phyloP scores from a whole-genome alignment of 2,113 vertebrate genomes.

The Etheostoma spectabile region DNA sequence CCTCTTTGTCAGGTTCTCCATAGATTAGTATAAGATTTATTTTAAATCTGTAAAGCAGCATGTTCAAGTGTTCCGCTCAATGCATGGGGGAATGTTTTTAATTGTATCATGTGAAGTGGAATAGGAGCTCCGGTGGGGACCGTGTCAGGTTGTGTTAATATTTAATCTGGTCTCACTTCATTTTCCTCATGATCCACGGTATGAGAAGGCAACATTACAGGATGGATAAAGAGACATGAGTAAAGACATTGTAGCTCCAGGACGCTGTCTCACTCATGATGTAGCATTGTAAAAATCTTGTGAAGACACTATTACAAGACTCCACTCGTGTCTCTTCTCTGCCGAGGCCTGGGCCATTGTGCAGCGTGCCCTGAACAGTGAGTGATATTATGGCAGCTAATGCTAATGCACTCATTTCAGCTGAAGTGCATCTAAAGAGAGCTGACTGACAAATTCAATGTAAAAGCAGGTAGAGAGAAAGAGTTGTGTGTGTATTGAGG shows the following conservation, averaged over 20 bases:
- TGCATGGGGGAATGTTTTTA: constrained; percentile 93
- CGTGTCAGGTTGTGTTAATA: constrained; percentile 85
- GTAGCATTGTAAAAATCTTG: constrained; percentile 42
- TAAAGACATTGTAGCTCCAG: constrained; percentile 49
- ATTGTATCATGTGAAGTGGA: constrained; percentile 90
- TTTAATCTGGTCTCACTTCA: constrained; percentile 81
- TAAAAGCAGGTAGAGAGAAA: constrained; percentile 56
- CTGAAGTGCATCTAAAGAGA: constrained; percentile 64
- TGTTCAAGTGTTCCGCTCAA: constrained; percentile 91
- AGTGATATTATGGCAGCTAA: constrained; percentile 53
- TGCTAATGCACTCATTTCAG: constrained; percentile 68
- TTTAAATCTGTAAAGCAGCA: constrained; percentile 95
- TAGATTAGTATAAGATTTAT: constrained; percentile 99
- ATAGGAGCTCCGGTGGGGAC: constrained; percentile 85
- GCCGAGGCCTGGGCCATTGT: constrained; percentile 16
- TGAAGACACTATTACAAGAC: constrained; percentile 47
- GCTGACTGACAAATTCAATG: constrained; percentile 63
- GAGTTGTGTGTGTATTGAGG: neutral
- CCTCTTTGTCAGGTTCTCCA: constrained; percentile 96
- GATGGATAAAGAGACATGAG: constrained; percentile 53
- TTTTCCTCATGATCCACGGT: constrained; percentile 71
- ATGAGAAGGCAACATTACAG: constrained; percentile 50
- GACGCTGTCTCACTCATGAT: constrained; percentile 42
- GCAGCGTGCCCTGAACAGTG: constrained; percentile 14
- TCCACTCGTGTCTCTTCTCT: constrained; percentile 29